Evolutionary conservation across 2,888 invertebrate genomes (phyloP), one percentile per base, ranked within the genome.

Genomic region (Drosophila diplacantha): DNA sequence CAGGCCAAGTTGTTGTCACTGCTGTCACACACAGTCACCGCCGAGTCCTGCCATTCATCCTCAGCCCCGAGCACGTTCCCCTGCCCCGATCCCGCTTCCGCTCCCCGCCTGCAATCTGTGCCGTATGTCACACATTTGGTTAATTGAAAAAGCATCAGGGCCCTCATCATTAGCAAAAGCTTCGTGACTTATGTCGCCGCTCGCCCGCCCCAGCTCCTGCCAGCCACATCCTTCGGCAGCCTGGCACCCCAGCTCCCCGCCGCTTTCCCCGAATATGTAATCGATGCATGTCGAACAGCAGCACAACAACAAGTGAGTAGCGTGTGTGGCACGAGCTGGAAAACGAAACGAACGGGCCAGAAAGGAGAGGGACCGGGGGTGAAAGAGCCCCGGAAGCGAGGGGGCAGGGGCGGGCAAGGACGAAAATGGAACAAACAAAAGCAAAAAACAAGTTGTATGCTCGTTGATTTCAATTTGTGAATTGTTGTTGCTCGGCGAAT

Each of bases 401-500:
- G 11, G 31, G 35, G 16, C 16, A 14, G 22, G 2, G 8, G 32
- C 8, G 16, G 38, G 22, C 22, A 22, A 24, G 49, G 61, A 49
- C 20, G 41, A 34, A 20, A 41, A 52, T 44, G 58, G 53, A 59
- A 55, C 68, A 73, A 80, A 59, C 72, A 76, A 75, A 74, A 78
- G 70, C 73, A 22, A 22, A 22, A 22, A 80, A 74, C 79, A 76
- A 79, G 76, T 67, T 81, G 75, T 77, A 78, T 76, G 82, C 82
- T 79, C 82, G 77, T 79, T 79, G 82, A 80, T 79, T 79, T 82
- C 77, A 82, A 79, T 79, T 79, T 81, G 76, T 73, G 82, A 76
- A 81, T 77, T 47, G 66, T 66, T 66, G 51, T 57, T 50, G 49
- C 22, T 56, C 35, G 76, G 73, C 78, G 81, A 64, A 62, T 73